Evolutionary conservation across 2,888 invertebrate species (phyloP), one percentile per base, ranked within the genome.

Genomic region (Catocala nupta): DNA sequence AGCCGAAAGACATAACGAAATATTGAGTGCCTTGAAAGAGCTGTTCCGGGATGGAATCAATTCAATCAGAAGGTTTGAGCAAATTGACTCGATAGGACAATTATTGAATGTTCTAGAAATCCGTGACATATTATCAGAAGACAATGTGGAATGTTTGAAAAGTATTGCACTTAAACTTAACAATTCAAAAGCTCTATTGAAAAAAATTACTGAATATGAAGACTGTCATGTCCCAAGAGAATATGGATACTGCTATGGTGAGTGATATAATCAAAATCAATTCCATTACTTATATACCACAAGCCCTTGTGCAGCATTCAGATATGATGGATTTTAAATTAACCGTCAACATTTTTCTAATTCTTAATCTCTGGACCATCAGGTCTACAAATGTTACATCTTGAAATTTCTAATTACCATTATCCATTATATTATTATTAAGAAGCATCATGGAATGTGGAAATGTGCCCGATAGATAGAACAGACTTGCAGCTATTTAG

Each of bases 1-100:
- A 62, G 85, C 79, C 73, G 87, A 90, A 33, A 83, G 74, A 62
- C 86, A 90, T 62, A 78, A 70, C 57, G 75, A 84, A 63, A 70
- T 90, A 63, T 60, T 93, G 44, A 78, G 77, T 59, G 78, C 75
- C 12, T 63, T 93, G 59, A 94, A 93, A 78, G 87, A 87, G 45
- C 68, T 86, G 42, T 93, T 88, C 65, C 84, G 73, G 70, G 84
- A 85, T 36, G 85, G 82, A 12, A 92, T 94, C 51, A 92, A 93
- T 71, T 94, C 93, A 1, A 80, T 85, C 1, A 84, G 93, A 71
- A 82, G 88, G 69, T 90, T 80, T 70, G 93, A 93, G 77, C 77
- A 87, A 74, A 88, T 93, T 43, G 80, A 65, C 25, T 86, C 83
- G 5, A 82, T 92, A 53, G 82, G 87, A 5, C 80, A 93, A 44